Percentiles rank a stretch among this genome's conserved stretches.
Conservation (phyloP, 2,113 vertebrate genomes). For the Chaetodon auriga region DNA sequence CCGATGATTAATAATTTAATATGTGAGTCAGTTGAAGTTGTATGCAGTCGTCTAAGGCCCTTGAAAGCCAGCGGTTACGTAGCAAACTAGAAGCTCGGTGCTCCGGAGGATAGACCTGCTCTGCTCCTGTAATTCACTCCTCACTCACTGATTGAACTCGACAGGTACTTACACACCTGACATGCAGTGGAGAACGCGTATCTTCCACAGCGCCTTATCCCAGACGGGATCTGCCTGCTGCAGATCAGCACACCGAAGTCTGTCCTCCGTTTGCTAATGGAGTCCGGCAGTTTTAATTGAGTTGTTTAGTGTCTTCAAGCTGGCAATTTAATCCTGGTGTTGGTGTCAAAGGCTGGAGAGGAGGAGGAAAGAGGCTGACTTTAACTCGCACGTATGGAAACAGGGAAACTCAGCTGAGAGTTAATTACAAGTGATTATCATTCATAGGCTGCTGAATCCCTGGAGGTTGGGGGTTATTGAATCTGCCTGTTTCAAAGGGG, state of each 20-base stretch:
- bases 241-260: constrained; percentile 43
- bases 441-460: constrained; percentile 42
- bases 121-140: constrained; percentile 27
- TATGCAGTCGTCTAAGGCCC: neutral
- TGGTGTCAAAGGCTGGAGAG: constrained; percentile 32
- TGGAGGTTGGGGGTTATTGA: constrained; percentile 31
- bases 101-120: constrained; percentile 39
- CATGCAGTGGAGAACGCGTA: constrained; percentile 22
- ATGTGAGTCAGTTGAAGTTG: neutral
- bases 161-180: constrained; percentile 46
- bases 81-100: neutral
- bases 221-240: constrained; percentile 31
- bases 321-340: constrained; percentile 61
- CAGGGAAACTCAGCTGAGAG: constrained; percentile 25
- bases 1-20: neutral
- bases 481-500: constrained; percentile 27
- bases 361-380: neutral
- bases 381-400: constrained; percentile 34
- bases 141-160: constrained; percentile 40
- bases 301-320: constrained; percentile 68
- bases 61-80: neutral
- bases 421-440: constrained; percentile 72
- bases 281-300: constrained; percentile 65
- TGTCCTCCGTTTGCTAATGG: constrained; percentile 22
- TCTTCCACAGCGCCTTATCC: constrained; percentile 19